Evolutionary conservation across 2,888 invertebrate genomes (phyloP), one percentile per base, ranked within the genome.

Genomic region (Megastigmus dorsalis): DNA sequence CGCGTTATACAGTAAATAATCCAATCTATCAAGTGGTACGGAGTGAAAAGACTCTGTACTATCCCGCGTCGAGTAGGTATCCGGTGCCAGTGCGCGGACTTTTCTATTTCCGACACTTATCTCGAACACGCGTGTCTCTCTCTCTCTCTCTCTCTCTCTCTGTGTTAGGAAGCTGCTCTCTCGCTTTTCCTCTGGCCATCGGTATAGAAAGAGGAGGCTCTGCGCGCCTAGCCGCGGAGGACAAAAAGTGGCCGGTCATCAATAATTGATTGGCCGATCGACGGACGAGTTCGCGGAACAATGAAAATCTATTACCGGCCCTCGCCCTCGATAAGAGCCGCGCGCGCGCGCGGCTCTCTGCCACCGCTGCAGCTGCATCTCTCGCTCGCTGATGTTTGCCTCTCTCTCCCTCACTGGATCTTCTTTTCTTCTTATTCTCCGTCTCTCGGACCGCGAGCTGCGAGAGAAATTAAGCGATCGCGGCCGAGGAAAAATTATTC

Each of bases 21-120:
- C 59, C 41, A 41, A 59, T 59, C 41, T 6, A 26, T 59, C 62
- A 48, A 30, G 20, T n/a, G 36, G 48, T n/a, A 5, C n/a, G 20
- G n/a, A 5, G 15, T 38, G 15, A 41, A 65, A 41, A 41, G 15
- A 18, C 28, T 6, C 45, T 20, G 33, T 9, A 33, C 9, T 4
- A 33, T 33, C 33, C 33, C 33, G 33, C 33, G 33, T 4, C 4
- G 9, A 33, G 33, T 33, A 4, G 33, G 18, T 30, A 33, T 63
- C 50, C 50, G 63, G 20, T 18, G n/a, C 15, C n/a, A n/a, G n/a
- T 9, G 15, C 43, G n/a, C 43, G 28, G 41, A 59, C 52, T 36
- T 65, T 52, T 65, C 28, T 43, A 66, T 55, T 55, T 66, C 55
- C 66, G 54, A 66, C 55, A 33, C 43, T 65, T 65, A 65, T 63